phyloP scores from a whole-genome alignment of 2,113 vertebrate species.

The Neodontobutis hainanensis region DNA sequence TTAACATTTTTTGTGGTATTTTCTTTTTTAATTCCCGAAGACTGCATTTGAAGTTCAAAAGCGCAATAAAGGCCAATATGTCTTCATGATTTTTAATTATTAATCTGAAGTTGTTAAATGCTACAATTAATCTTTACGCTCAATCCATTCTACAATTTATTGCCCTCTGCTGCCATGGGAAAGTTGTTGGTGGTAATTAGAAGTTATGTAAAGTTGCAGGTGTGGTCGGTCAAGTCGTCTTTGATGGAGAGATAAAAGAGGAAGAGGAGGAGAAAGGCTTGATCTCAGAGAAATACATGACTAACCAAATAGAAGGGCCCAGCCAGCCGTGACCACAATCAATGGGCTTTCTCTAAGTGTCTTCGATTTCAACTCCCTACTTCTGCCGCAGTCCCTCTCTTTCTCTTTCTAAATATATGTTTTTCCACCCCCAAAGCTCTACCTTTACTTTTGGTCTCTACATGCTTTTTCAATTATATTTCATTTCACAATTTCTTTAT shows the following conservation, averaged over 20 bases:
- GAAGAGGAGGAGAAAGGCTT: constrained; percentile 48
- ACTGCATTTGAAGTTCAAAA: no score
- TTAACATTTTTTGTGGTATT: constrained; percentile 19
- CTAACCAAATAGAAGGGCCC: constrained; percentile 83
- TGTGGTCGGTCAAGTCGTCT: constrained; percentile 54
- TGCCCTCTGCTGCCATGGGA: background rate
- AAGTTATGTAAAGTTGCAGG: constrained; percentile 60
- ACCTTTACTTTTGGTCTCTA: background rate
- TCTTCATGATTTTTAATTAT: no score
- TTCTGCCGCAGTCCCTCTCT: constrained; percentile 48
- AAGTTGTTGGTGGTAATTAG: constrained; percentile 47
- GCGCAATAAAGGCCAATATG: no score
- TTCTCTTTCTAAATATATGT: constrained; percentile 11
- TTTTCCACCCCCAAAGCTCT: constrained; percentile 8
- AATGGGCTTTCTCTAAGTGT: constrained; percentile 81
- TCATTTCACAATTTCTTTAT: background rate
- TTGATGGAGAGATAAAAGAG: constrained; percentile 62
- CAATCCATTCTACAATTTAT: no score
- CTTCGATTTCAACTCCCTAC: constrained; percentile 77
- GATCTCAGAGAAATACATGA: constrained; percentile 85
- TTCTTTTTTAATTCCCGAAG: background rate
- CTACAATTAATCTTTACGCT: no score
- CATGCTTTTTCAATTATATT: background rate
- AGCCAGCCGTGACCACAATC: constrained; percentile 83
- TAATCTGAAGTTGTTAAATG: no score